These are phyloP conservation scores for Todiramphus chloris DNA, from an alignment of 2,113 vertebrate species.

Conservation along the genomic window DNA sequence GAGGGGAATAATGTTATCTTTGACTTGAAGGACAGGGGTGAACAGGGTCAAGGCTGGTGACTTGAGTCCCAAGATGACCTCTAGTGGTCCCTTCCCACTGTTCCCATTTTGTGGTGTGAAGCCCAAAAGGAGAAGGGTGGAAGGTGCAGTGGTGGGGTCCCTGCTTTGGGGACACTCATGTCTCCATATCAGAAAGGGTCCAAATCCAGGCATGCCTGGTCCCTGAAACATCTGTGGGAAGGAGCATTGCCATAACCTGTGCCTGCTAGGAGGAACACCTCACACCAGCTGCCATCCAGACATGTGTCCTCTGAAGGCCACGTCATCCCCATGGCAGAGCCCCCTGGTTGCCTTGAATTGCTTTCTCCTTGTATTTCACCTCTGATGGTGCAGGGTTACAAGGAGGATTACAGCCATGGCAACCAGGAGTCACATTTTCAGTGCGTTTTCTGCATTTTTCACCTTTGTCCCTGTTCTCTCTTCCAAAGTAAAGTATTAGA, in stretches of 20 bases:
- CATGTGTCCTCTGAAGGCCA: neutral
- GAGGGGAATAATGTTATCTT: neutral
- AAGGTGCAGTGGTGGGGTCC: neutral
- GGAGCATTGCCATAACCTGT: neutral
- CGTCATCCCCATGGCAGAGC: neutral
- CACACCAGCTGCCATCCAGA: no score
- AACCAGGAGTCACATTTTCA: neutral
- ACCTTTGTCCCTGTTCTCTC: neutral
- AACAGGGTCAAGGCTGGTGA: neutral
- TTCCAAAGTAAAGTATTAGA: neutral
- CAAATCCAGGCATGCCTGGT: neutral
- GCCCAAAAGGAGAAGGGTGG: neutral
- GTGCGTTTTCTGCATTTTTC: neutral
- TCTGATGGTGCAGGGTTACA: rapidly evolving
- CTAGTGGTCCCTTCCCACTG: neutral
- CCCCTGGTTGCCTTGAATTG: neutral
- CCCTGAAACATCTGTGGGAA: neutral
- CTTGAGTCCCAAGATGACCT: neutral
- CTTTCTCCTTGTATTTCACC: neutral
- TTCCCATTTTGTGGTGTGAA: neutral
- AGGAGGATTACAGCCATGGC: neutral
- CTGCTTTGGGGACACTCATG: neutral
- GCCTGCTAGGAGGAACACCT: neutral
- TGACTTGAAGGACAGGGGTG: neutral
- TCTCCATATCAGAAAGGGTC: neutral